These are phyloP conservation scores for Drosophila subpulchrella DNA, from an alignment of 1,140 invertebrate species.

Conservation along the genomic window DNA sequence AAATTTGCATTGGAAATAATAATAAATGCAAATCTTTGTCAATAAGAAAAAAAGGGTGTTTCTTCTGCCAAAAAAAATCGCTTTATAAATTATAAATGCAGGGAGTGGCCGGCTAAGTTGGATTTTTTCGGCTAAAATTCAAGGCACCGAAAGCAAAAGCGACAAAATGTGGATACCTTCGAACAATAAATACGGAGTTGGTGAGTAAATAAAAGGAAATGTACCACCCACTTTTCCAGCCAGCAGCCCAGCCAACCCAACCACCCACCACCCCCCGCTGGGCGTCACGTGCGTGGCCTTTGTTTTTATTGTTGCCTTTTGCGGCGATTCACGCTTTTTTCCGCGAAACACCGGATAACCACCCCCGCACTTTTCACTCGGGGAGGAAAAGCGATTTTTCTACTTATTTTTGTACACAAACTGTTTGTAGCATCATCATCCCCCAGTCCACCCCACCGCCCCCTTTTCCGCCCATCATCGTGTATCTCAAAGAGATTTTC, in stretches of 20 bases:
- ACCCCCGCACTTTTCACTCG: conserved; percentile 34
- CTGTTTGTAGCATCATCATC: conserved; percentile 37
- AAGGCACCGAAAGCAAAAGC: conserved; percentile 13
- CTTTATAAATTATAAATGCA: conserved; percentile 19
- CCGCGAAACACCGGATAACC: conserved; percentile 68
- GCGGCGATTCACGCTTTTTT: conserved; percentile 78
- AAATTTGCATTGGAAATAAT: conserved; percentile 28
- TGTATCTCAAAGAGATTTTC: conserved; percentile 67
- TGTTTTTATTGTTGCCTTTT: conserved; percentile 71
- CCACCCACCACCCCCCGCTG: conserved; percentile 13
- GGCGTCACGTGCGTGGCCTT: conserved; percentile 71
- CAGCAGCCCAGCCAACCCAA: not conserved
- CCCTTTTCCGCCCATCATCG: conserved; percentile 6
- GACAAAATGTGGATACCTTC: conserved; percentile 82
- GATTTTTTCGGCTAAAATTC: conserved; percentile 34
- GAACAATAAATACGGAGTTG: conserved; percentile 84
- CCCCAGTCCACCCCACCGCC: conserved; percentile 1
- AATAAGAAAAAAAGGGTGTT: conserved; percentile 46
- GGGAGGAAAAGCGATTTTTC: conserved; percentile 78
- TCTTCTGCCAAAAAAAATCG: conserved; percentile 19
- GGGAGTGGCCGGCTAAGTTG: conserved; percentile 46
- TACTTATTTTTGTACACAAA: conserved; percentile 73
- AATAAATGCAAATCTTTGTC: conserved; percentile 41
- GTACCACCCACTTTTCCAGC: conserved; percentile 15
- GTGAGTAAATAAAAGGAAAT: conserved; percentile 61